A percentile compares a stretch with the other conserved stretches of the same genome.
Conservation (phyloP, 2,113 vertebrate genomes). For the Gasterosteus nipponicus region DNA sequence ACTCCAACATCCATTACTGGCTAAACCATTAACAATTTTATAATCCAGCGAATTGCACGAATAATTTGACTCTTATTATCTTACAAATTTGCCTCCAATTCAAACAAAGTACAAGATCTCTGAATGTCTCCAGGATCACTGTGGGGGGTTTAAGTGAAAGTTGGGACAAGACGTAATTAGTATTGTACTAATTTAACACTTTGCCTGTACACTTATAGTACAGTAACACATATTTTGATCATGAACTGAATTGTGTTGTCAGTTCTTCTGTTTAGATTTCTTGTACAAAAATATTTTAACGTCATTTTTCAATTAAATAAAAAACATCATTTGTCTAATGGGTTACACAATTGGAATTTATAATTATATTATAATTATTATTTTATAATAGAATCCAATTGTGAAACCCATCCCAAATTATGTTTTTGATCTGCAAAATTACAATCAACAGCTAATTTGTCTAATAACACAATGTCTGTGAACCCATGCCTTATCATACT, state of each 20-base stretch:
- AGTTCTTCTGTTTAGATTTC: background rate
- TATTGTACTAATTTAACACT: conserved; percentile 30
- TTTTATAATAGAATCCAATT: too few relatives aligned
- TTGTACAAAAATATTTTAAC: background rate
- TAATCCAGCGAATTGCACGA: background rate
- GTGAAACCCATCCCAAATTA: too few relatives aligned
- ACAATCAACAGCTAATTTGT: background rate
- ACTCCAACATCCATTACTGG: background rate
- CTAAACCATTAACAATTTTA: background rate
- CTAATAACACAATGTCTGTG: conserved; percentile 28
- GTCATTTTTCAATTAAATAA: background rate
- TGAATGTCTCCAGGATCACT: too few relatives aligned
- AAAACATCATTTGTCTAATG: background rate
- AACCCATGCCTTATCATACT: conserved; percentile 27
- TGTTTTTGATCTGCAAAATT: background rate
- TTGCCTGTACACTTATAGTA: conserved; percentile 70
- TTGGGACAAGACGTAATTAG: conserved; percentile 26
- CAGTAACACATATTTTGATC: conserved; percentile 39
- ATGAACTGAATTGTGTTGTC: background rate
- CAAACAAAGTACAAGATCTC: background rate
- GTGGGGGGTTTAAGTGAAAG: background rate
- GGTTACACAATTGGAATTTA: background rate
- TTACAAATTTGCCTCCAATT: background rate
- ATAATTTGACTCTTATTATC: background rate
- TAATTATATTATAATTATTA: too few relatives aligned